A percentile compares a stretch with the other conserved stretches of the same genome.
Conservation (phyloP, 2,888 invertebrate species). For the Tineola bisselliella region DNA sequence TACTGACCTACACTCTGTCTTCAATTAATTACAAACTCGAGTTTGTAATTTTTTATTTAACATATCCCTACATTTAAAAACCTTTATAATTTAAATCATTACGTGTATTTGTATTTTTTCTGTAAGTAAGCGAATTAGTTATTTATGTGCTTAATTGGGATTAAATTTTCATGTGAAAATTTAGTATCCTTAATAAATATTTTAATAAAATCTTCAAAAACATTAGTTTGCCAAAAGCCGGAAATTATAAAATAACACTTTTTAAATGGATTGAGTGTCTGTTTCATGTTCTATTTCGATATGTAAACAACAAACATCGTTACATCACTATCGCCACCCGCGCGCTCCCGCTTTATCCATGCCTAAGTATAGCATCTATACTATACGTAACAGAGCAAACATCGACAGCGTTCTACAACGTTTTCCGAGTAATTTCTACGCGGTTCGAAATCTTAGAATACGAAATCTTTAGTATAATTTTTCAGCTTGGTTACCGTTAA, state of each 20-base stretch:
- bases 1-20: too few species aligned
- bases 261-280: not conserved
- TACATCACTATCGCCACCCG: constrained; percentile 16
- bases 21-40: too few species aligned
- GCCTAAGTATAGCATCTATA: constrained; percentile 10
- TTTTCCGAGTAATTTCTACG: not conserved
- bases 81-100: too few species aligned
- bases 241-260: constrained; percentile 1
- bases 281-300: constrained; percentile 12
- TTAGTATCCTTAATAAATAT: too few species aligned
- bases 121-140: too few species aligned
- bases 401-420: not conserved
- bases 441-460: not conserved
- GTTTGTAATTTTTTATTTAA: too few species aligned
- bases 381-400: constrained; percentile 1
- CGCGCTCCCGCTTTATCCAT: constrained; percentile 3
- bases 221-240: not conserved
- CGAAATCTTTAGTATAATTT: not conserved
- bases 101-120: too few species aligned
- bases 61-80: too few species aligned
- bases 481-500: not conserved
- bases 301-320: constrained; percentile 11
- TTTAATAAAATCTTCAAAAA: too few species aligned
- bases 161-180: too few species aligned
- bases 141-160: too few species aligned